Evolutionary conservation across 2,888 invertebrate species (phyloP).

Genomic region (Emmelina monodactyla): DNA sequence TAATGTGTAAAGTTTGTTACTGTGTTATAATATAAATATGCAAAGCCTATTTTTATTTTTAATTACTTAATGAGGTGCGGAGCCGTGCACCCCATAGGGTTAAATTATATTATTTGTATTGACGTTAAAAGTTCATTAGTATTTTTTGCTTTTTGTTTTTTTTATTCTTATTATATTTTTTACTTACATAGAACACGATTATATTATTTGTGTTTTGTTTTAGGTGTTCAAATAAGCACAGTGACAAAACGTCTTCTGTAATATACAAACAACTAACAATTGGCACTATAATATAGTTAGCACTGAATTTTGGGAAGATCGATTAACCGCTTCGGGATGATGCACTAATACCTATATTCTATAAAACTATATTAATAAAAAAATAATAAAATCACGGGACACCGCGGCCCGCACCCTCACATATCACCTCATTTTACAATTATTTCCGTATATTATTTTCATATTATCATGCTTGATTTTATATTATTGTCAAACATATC

Average conservation of each 20-base stretch:
- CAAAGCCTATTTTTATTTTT: too few species aligned
- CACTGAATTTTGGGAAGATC: conserved; percentile 29
- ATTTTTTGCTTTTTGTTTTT: conserved; percentile 10
- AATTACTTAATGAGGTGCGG: conserved; percentile 29
- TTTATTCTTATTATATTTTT: conserved; percentile 16
- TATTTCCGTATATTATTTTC: conserved; percentile 7
- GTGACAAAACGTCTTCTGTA: conserved; percentile 21
- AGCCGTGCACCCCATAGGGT: conserved; percentile 24
- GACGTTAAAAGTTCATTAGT: conserved; percentile 5
- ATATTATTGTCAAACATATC: conserved; percentile 28
- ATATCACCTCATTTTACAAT: background rate
- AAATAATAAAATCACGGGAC: background rate
- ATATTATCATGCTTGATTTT: conserved; percentile 41
- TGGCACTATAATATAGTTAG: conserved; percentile 32
- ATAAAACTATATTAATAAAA: background rate
- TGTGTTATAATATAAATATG: too few species aligned
- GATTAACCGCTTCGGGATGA: conserved; percentile 23
- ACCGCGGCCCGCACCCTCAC: conserved; percentile 16
- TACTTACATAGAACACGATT: too few species aligned
- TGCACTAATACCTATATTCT: background rate
- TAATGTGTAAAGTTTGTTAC: conserved; percentile 11
- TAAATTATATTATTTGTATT: background rate
- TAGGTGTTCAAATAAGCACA: conserved; percentile 17
- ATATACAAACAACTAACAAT: conserved; percentile 28
- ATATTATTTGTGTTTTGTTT: conserved; percentile 14